These are phyloP conservation scores for Callospermophilus lateralis DNA, from an alignment of 2,113 vertebrate genomes.

Conservation along the genomic window DNA sequence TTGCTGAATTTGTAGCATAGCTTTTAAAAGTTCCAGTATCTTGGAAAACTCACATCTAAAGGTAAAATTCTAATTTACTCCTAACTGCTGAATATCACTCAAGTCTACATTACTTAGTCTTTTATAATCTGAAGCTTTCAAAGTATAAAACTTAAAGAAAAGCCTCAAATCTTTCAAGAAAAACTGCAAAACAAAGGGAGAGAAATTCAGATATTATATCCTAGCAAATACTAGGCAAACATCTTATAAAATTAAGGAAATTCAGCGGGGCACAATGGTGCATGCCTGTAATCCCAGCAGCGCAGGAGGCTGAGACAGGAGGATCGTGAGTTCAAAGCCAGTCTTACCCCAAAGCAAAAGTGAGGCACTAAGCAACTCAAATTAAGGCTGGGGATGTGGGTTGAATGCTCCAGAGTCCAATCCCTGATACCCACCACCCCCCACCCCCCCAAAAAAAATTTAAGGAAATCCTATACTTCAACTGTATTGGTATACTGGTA, in stretches of 20 bases:
- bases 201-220: background rate
- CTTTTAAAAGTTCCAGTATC: background rate
- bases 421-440: too few species aligned
- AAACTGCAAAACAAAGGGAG: background rate
- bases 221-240: background rate
- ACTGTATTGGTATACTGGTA: background rate
- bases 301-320: too few species aligned
- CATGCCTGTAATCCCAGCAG: too few species aligned
- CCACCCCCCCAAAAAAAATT: background rate
- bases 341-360: too few species aligned
- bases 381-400: too few species aligned
- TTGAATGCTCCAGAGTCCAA: too few species aligned
- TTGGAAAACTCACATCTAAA: background rate
- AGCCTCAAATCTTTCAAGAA: conserved; percentile 4
- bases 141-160: conserved; percentile 41
- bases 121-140: background rate
- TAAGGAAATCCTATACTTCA: background rate
- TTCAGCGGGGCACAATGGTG: too few species aligned
- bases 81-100: background rate
- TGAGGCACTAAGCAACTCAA: too few species aligned
- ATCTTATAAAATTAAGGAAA: conserved; percentile 42
- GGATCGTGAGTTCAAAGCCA: too few species aligned
- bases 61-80: conserved; percentile 21
- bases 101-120: background rate
- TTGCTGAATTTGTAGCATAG: background rate